Base-by-base conservation (phyloP, 2,113 vertebrate genomes). In the Regulus satrapa region DNA sequence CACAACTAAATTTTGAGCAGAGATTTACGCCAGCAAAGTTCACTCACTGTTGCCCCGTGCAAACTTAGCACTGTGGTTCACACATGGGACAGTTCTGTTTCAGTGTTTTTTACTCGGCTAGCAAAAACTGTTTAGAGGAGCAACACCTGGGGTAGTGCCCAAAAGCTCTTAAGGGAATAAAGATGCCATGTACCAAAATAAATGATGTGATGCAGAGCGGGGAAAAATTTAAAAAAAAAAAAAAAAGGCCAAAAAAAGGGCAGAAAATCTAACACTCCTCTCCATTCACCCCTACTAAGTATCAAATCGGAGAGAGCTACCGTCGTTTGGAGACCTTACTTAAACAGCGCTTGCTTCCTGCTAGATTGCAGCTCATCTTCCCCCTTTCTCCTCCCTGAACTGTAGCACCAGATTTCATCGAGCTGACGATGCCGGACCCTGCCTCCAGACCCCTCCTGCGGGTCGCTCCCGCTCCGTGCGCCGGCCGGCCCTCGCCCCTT, bases 341-440 rank as follows among this genome's bases (percentile, higher is more conserved):
- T 12, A 51, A 88, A 14, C 34, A 18, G 28, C 6, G 18, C 14
- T 51, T 31, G 2, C 40, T 54, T 79, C 25, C 89, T 23, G 29
- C 15, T 4, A 32, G 51, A 52, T 4, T 31, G 15, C 51, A 14
- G 52, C 28, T 76, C 68, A 14, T 12, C 40, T 24, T 59, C 48
- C 43, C 21, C 18, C 2, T 14, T 49, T n/a, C 34, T 24, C 43
- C 17, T 58, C 49, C 86, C 71, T 4, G 32, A 38, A 25, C 38
- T 3, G 54, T 2, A 26, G 12, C 2, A 18, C 19, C 20, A 18
- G 24, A 15, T 75, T 63, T 21, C 66, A 24, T 0, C 45, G 2
- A 9, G 48, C 58, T 3, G 38, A 0, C 3, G 1, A 2, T 0
- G 2, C 2, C 0, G 14, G 36, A 32, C 45, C 24, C 36, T 16